These are phyloP conservation scores for Leuciscus idus DNA, from an alignment of 2,113 vertebrate genomes.

Conservation along the genomic window DNA sequence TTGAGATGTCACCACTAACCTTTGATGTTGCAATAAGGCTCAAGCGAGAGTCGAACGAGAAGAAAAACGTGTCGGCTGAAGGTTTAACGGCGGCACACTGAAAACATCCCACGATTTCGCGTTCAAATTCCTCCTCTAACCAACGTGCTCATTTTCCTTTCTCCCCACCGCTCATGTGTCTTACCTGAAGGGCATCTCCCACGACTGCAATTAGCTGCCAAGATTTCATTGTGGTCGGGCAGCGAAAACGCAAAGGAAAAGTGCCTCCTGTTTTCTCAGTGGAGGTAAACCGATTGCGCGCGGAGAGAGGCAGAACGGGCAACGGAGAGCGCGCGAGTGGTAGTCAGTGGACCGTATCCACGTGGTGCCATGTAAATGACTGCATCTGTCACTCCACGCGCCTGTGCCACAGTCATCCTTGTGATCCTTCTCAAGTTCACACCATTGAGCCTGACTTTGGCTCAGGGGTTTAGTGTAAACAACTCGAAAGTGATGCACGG, in stretches of 20 bases:
- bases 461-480: conserved; percentile 33
- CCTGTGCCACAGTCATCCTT: conserved; percentile 51
- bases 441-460: conserved; percentile 18
- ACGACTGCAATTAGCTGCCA: conserved; percentile 80
- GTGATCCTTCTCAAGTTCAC: conserved; percentile 10
- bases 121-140: conserved; percentile 61
- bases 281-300: conserved; percentile 53
- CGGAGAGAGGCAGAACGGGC: conserved; percentile 46
- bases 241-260: conserved; percentile 57
- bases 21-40: conserved; percentile 56
- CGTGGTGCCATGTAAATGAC: conserved; percentile 79
- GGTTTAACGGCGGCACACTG: conserved; percentile 60
- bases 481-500: conserved; percentile 25
- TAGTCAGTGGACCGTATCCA: conserved; percentile 68
- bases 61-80: conserved; percentile 59
- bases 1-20: conserved; percentile 58
- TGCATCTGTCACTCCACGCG: conserved; percentile 64
- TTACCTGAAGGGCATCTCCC: conserved; percentile 86
- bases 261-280: conserved; percentile 65
- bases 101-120: conserved; percentile 61
- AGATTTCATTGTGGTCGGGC: conserved; percentile 77
- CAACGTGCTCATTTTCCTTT: conserved; percentile 61
- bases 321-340: conserved; percentile 54
- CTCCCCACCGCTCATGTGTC: conserved; percentile 56
- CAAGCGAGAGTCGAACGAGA: conserved; percentile 52